These are phyloP conservation scores for Elymnias hypermnestra DNA, from an alignment of 1,140 invertebrate genomes.

Conservation along the genomic window DNA sequence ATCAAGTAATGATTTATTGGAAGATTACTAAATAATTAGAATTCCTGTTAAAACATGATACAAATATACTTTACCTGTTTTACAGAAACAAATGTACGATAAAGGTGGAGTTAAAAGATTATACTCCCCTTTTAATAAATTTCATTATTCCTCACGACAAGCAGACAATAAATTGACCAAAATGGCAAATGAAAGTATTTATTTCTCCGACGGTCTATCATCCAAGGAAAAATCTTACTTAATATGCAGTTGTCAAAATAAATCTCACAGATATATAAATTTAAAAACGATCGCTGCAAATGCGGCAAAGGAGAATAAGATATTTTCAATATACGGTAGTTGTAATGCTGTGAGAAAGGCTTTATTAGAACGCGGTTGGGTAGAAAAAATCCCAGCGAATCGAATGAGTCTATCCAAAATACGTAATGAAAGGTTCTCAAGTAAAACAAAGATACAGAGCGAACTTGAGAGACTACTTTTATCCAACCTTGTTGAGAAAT, in stretches of 20 bases:
- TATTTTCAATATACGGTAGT: constrained; percentile 61
- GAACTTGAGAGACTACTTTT: constrained; percentile 66
- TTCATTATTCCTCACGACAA: constrained; percentile 18
- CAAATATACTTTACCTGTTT: neutral
- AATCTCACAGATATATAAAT: constrained; percentile 36
- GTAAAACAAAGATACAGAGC: constrained; percentile 46
- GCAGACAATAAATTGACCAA: constrained; percentile 10
- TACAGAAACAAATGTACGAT: constrained; percentile 29
- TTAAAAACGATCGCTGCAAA: constrained; percentile 46
- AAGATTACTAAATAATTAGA: neutral
- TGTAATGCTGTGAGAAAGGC: constrained; percentile 70
- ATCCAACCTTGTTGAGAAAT: constrained; percentile 78
- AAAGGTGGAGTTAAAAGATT: constrained; percentile 34
- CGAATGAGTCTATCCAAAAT: constrained; percentile 52
- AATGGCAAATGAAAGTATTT: constrained; percentile 23
- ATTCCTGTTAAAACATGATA: neutral
- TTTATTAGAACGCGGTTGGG: constrained; percentile 77
- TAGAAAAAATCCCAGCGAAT: constrained; percentile 76
- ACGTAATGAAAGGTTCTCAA: constrained; percentile 50
- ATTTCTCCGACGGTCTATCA: constrained; percentile 34
- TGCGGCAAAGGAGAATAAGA: constrained; percentile 56
- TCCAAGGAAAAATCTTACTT: constrained; percentile 53
- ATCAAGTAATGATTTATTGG: neutral
- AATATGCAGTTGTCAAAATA: constrained; percentile 47
- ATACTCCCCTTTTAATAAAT: constrained; percentile 36